phyloP scores from a whole-genome alignment of 2,888 invertebrate genomes.

The Pilophorus perplexus region DNA sequence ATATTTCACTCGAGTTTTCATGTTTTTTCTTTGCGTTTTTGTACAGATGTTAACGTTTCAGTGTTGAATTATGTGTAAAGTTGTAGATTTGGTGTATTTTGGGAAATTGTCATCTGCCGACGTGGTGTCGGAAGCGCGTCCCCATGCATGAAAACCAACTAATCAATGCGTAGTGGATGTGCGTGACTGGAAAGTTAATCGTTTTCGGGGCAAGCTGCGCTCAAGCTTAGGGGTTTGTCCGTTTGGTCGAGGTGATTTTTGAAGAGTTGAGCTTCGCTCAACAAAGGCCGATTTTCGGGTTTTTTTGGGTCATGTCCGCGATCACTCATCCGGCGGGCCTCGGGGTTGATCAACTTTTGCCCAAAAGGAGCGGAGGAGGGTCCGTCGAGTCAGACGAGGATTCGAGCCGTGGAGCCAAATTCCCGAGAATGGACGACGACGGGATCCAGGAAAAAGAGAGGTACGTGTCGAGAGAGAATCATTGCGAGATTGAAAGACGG shows the following conservation, averaged over 20 bases:
- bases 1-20: no score
- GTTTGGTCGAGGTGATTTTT: constrained; percentile 8
- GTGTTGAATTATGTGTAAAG: no score
- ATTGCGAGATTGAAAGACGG: constrained; percentile 97
- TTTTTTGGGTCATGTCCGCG: constrained; percentile 37
- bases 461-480: constrained; percentile 82
- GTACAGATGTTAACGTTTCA: no score
- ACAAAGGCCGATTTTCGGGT: neutral
- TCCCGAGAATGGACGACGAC: constrained; percentile 88
- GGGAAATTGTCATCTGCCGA: no score
- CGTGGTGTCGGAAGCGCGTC: constrained; percentile 12
- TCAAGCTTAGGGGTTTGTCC: neutral
- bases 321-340: constrained; percentile 24
- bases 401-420: constrained; percentile 79
- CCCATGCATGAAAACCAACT: constrained; percentile 25
- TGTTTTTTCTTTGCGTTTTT: no score
- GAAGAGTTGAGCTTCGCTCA: neutral
- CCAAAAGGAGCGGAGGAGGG: constrained; percentile 14
- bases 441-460: constrained; percentile 91
- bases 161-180: constrained; percentile 35
- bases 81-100: no score
- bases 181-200: constrained; percentile 36
- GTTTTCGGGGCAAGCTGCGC: constrained; percentile 11
- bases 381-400: constrained; percentile 88
- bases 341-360: constrained; percentile 19